phyloP scores from a whole-genome alignment of 2,888 invertebrate species.

The Diarsia dahlii region DNA sequence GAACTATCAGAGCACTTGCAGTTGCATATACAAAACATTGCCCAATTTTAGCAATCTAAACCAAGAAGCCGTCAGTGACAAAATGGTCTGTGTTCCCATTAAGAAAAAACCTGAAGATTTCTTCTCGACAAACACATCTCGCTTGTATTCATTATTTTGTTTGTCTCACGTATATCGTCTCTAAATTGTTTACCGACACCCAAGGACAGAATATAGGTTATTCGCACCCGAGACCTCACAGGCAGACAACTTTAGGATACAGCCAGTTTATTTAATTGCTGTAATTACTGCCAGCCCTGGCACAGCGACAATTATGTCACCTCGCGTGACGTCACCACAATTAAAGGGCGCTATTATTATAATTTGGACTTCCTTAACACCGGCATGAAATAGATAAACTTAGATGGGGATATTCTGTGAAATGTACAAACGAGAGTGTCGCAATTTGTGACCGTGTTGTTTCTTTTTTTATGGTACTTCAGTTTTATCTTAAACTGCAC shows the following conservation, averaged over 20 bases:
- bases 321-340: conserved; percentile 68
- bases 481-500: background rate
- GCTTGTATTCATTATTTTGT: conserved; percentile 1
- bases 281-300: conserved; percentile 61
- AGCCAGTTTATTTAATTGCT: conserved; percentile 59
- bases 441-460: background rate
- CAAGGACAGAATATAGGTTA: conserved; percentile 45
- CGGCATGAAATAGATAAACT: conserved; percentile 24
- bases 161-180: background rate
- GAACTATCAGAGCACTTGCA: background rate
- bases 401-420: conserved; percentile 17
- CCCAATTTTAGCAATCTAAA: background rate
- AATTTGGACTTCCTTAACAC: conserved; percentile 69
- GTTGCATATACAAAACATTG: background rate
- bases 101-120: background rate
- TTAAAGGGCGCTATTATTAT: conserved; percentile 68
- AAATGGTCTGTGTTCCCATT: background rate
- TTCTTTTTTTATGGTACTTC: background rate
- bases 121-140: background rate
- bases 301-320: conserved; percentile 68
- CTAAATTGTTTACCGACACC: conserved; percentile 8
- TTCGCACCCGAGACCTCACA: conserved; percentile 17
- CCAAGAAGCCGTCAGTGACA: background rate
- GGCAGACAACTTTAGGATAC: conserved; percentile 56
- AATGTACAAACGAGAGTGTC: background rate